Conservation (phyloP, 2,797 vertebrate genomes). For the Dendrocincla fuliginosa region DNA sequence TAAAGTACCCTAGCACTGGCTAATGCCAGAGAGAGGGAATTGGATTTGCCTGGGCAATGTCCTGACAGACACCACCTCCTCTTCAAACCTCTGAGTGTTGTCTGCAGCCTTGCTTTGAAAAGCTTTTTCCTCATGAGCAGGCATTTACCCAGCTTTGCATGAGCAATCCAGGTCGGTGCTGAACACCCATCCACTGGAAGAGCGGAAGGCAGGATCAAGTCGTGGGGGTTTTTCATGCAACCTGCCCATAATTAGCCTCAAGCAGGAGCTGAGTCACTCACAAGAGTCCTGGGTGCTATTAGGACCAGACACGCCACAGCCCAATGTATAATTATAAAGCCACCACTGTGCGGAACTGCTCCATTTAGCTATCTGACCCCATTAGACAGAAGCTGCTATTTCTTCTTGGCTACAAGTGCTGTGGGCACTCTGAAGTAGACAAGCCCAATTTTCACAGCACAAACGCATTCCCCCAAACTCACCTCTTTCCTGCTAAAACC, state of each 20-base stretch:
- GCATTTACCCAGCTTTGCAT: background rate
- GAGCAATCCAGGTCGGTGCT: background rate
- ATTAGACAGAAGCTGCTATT: constrained; percentile 39
- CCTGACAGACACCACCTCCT: background rate
- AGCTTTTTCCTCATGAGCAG: background rate
- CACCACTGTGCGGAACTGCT: constrained; percentile 5
- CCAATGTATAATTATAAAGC: constrained; percentile 56
- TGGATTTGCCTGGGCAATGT: rapidly evolving
- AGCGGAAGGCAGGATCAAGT: constrained; percentile 24
- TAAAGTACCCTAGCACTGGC: background rate
- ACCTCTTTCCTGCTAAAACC: background rate
- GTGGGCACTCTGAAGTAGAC: background rate
- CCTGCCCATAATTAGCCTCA: constrained; percentile 52
- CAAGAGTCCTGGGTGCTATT: constrained; percentile 48
- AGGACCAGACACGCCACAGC: constrained; percentile 48
- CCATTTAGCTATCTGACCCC: constrained; percentile 55
- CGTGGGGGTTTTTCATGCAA: background rate
- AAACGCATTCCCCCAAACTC: background rate
- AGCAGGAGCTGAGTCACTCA: constrained; percentile 45
- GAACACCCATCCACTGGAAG: background rate
- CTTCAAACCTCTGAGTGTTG: background rate
- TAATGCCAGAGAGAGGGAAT: background rate
- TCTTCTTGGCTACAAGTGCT: background rate
- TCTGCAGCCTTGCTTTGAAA: background rate
- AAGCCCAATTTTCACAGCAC: background rate